Conservation (phyloP, 2,797 vertebrate genomes). For the Epinephelus awoara region DNA sequence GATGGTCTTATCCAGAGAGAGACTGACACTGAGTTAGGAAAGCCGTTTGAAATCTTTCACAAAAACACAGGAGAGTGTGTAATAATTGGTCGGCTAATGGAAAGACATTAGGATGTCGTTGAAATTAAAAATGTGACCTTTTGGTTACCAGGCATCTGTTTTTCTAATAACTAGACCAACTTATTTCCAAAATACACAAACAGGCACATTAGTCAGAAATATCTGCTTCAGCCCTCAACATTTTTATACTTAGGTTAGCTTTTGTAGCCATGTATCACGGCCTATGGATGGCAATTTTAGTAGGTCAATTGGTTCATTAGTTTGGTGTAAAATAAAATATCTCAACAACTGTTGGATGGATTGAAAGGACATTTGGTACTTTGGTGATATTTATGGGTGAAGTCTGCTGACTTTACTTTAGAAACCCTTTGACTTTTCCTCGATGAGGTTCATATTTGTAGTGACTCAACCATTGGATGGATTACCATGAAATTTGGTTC, state of each 20-base stretch:
- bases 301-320: background rate
- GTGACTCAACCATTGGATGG: background rate
- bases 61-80: slow-evolving; percentile 16
- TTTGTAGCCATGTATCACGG: background rate
- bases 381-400: background rate
- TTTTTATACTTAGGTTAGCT: background rate
- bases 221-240: background rate
- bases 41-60: slow-evolving; percentile 28
- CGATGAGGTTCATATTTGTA: background rate
- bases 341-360: background rate
- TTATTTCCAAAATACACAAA: background rate
- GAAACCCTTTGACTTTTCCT: too few species aligned
- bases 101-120: slow-evolving; percentile 27
- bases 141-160: background rate
- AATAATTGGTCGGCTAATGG: slow-evolving; percentile 26
- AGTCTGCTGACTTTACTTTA: background rate
- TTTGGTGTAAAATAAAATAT: background rate
- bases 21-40: slow-evolving; percentile 1
- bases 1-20: slow-evolving; percentile 30
- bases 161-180: background rate
- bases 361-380: background rate
- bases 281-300: background rate
- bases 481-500: background rate
- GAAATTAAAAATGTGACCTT: slow-evolving; percentile 34
- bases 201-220: background rate